Evolutionary conservation across 2,888 invertebrate genomes (phyloP).

Genomic region (Callosobruchus maculatus): DNA sequence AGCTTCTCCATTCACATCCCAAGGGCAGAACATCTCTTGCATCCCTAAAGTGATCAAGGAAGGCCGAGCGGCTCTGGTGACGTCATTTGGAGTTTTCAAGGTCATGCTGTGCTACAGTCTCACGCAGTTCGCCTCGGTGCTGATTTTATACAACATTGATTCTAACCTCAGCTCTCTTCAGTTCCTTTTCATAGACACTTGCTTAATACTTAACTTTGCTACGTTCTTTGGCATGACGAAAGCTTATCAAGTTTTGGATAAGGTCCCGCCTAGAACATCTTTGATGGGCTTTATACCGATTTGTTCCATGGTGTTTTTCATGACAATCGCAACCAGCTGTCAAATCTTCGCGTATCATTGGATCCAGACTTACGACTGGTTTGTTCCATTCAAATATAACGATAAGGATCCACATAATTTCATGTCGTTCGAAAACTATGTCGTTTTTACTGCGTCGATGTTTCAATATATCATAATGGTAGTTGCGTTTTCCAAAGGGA

Average conservation of each 20-base stretch:
- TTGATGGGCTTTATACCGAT: slow-evolving; percentile 53
- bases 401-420: slow-evolving; percentile 30
- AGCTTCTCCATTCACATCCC: slow-evolving; percentile 90
- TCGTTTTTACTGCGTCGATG: slow-evolving; percentile 59
- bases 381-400: slow-evolving; percentile 49
- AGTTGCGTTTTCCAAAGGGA: slow-evolving; percentile 62
- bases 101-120: slow-evolving; percentile 96
- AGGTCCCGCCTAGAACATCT: slow-evolving; percentile 55
- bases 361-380: slow-evolving; percentile 56
- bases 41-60: slow-evolving; percentile 78
- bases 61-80: slow-evolving; percentile 89
- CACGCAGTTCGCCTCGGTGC: slow-evolving; percentile 86
- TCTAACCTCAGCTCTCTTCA: slow-evolving; percentile 60
- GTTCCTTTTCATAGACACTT: slow-evolving; percentile 65
- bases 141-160: slow-evolving; percentile 74
- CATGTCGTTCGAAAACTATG: slow-evolving; percentile 59
- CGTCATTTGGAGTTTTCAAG: slow-evolving; percentile 97
- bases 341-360: slow-evolving; percentile 51
- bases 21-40: slow-evolving; percentile 79
- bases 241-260: slow-evolving; percentile 50
- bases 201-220: slow-evolving; percentile 59
- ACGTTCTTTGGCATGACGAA: slow-evolving; percentile 63
- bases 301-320: slow-evolving; percentile 54
- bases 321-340: slow-evolving; percentile 50
- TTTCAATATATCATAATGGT: slow-evolving; percentile 66